Base-by-base conservation (phyloP, 1,140 invertebrate genomes). In the Onthophagus taurus region DNA sequence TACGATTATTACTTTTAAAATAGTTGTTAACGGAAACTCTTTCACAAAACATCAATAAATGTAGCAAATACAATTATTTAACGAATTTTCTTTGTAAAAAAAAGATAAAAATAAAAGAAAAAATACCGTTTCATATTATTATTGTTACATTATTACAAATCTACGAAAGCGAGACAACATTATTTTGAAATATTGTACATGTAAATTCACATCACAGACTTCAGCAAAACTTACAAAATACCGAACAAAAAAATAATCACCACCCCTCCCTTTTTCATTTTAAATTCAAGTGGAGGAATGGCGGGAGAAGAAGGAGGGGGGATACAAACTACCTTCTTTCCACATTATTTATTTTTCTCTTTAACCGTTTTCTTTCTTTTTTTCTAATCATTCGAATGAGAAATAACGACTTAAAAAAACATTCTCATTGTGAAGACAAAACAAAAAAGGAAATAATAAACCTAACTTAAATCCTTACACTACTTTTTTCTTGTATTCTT, bases 91-190 rank as follows among this genome's bases (percentile, higher is more conserved):
- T 44, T 48, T 21, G 18, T 37, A 37, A 37, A 21, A 37, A 18
- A 21, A 37, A 17, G 14, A 37, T 23, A 21, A 37, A 37, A 21
- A 12, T 12, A 37, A 37, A 37, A 37, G 18, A 2, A 21, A 37
- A n/a, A 12, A n/a, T n/a, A 21, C 20, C 24, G 13, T 37, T 21
- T 37, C 14, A 13, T 21, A 37, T 21, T 37, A 41, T 29, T 41
- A 26, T 14, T 41, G 6, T 26, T 7, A 26, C n/a, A 26, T 7
- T n/a, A 7, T 26, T 44, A 49, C 42, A 45, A 51, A 47, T 52
- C 54, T 54, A 56, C 54, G 54, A 51, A 47, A 56, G 49, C 52
- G 50, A 56, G 54, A 51, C 52, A 54, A 51, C 52, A 54, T 52
- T 48, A 52, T 56, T 54, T 56, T 54, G 54, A 56, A 47, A 53